Conservation (phyloP, 2,888 invertebrate species). For the Linnaemya vulpina region DNA sequence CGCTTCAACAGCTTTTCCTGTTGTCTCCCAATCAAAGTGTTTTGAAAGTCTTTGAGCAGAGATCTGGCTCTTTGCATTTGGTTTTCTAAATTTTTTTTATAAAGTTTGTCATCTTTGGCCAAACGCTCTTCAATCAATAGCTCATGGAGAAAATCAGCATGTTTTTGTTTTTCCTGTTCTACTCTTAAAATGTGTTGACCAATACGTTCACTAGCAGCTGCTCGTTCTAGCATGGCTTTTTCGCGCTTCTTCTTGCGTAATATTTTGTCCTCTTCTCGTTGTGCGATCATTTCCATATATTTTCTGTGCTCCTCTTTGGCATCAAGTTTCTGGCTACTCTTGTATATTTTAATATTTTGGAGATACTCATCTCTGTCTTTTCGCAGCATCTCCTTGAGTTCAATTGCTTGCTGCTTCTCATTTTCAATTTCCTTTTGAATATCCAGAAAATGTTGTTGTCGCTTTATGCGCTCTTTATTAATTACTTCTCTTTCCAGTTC, state of each 20-base stretch:
- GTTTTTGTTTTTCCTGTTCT: slow-evolving; percentile 35
- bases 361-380: slow-evolving; percentile 28
- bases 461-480: slow-evolving; percentile 19
- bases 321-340: neutral
- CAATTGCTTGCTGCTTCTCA: neutral
- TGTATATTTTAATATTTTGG: neutral
- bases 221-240: neutral
- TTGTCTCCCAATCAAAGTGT: neutral
- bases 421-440: slow-evolving; percentile 24
- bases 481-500: slow-evolving; percentile 9
- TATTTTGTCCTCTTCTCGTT: neutral
- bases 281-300: neutral
- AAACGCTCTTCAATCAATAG: slow-evolving; percentile 48
- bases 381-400: neutral
- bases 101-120: slow-evolving; percentile 42
- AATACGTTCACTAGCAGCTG: slow-evolving; percentile 35
- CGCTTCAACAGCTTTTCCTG: neutral
- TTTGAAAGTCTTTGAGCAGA: slow-evolving; percentile 13
- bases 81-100: slow-evolving; percentile 11
- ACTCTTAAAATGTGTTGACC: slow-evolving; percentile 15
- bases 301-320: slow-evolving; percentile 7
- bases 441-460: neutral
- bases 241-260: slow-evolving; percentile 16
- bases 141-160: neutral
- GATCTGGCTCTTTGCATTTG: slow-evolving; percentile 6